Base-by-base conservation (phyloP, 2,888 invertebrate genomes). In the Oscheius sp. region DNA sequence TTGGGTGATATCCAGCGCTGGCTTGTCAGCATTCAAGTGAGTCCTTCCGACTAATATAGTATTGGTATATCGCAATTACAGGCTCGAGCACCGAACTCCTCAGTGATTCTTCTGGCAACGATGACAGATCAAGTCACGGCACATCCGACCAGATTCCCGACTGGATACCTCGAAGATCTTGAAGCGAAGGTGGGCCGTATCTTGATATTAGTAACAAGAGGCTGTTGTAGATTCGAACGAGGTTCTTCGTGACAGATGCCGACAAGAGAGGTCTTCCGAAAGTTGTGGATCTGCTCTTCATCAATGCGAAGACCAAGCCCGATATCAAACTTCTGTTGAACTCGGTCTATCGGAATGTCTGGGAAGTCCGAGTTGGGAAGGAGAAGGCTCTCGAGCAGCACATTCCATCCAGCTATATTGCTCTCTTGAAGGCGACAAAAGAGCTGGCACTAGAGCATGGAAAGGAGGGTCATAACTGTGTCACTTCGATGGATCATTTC, bases 41-140 rank as follows among this genome's bases (percentile, higher is more conserved):
- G 33, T 2, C 2, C 13, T n/a, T 2, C 2, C 9, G 1, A 2
- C 42, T 37, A 66, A n/a, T 32, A 42, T 10, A 13, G 62, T 3
- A n/a, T 21, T n/a, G 33, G 11, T 11, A 48, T 11, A 3, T 60
- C 48, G 42, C 50, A 21, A 50, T 55, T 81, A 53, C 93, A 94
- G 92, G 94, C 95, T 0, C 92, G 97, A 84, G 97, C 97, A 0
- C 97, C 97, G 0, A 96, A 96, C 88, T 94, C 97, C 0, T 96
- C 96, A 0, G 96, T 96, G 2, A 93, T 98, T 62, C 95, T 98
- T 89, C 94, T 98, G 10, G 98, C 96, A 0, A 98, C 98, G 0
- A 96, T 98, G 90, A 95, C 95, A 86, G 99, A 99, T 90, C 88
- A 89, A 70, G 84, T 91, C 9, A 59, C 76, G n/a, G 77, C 81